Percentiles rank a stretch among this genome's conserved stretches.
Conservation (phyloP, 2,888 invertebrate species). For the Melanostoma mellinum region DNA sequence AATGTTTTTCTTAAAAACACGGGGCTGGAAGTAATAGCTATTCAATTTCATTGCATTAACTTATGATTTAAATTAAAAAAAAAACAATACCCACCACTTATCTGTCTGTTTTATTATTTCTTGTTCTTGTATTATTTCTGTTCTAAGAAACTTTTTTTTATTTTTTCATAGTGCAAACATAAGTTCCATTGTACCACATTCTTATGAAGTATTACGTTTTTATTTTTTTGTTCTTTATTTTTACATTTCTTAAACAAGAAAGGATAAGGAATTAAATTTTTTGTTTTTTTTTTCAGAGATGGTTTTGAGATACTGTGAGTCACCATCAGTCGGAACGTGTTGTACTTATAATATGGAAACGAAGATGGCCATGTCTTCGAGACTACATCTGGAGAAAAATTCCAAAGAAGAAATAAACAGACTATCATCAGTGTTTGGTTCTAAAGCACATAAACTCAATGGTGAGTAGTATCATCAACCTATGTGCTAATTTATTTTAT, state of each 20-base stretch:
- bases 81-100: too few species aligned
- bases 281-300: constrained; percentile 76
- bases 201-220: too few species aligned
- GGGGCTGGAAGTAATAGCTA: too few species aligned
- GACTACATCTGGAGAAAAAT: constrained; percentile 88
- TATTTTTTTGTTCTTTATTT: constrained; percentile 1
- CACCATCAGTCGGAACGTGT: constrained; percentile 83
- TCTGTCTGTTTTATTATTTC: too few species aligned
- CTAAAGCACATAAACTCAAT: constrained; percentile 92
- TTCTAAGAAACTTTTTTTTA: too few species aligned
- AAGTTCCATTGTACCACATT: too few species aligned
- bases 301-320: constrained; percentile 81
- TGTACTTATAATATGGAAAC: constrained; percentile 85
- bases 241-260: not conserved
- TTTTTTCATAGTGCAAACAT: too few species aligned
- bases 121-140: too few species aligned
- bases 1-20: too few species aligned
- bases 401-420: constrained; percentile 89
- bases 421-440: constrained; percentile 88
- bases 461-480: constrained; percentile 85
- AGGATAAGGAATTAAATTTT: constrained; percentile 21
- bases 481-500: constrained; percentile 34
- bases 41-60: too few species aligned
- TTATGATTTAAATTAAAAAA: too few species aligned
- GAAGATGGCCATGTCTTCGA: constrained; percentile 87